These are phyloP conservation scores for Liparis tanakae DNA, from an alignment of 2,797 vertebrate genomes.

Conservation along the genomic window DNA sequence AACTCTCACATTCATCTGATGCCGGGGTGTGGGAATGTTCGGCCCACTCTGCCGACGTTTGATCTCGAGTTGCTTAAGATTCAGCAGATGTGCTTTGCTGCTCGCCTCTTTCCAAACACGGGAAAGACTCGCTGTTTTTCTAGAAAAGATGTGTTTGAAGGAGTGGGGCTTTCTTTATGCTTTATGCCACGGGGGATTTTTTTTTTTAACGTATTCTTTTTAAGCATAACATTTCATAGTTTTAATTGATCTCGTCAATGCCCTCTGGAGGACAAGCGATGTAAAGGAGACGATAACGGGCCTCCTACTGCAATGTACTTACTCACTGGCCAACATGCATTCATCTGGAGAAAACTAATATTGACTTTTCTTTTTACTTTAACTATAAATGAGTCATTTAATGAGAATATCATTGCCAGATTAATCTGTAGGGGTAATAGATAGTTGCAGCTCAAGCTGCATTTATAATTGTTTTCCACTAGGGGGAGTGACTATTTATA, in stretches of 20 bases:
- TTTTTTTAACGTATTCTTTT: no score
- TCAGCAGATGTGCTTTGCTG: not conserved
- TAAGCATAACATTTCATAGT: no score
- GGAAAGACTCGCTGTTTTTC: not conserved
- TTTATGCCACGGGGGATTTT: no score
- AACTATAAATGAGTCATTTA: not conserved
- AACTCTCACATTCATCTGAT: slow-evolving; percentile 17
- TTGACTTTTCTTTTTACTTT: not conserved
- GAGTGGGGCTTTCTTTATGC: rapidly evolving
- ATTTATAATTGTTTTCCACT: not conserved
- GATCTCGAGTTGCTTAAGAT: not conserved
- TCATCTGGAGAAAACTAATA: not conserved
- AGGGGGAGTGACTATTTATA: not conserved
- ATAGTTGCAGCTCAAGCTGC: not conserved
- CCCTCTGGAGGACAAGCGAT: not conserved
- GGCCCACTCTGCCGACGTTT: no score
- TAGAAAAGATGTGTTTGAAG: not conserved
- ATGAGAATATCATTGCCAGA: not conserved
- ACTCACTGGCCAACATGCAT: not conserved
- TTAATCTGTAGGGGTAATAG: not conserved
- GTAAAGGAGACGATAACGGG: not conserved
- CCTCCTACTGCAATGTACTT: not conserved
- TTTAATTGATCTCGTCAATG: not conserved
- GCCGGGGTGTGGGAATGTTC: no score
- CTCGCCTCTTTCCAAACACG: not conserved